Evolutionary conservation across 2,113 vertebrate species (phyloP), one percentile per base, ranked within the genome.

Genomic region (Pterocles gutturalis): DNA sequence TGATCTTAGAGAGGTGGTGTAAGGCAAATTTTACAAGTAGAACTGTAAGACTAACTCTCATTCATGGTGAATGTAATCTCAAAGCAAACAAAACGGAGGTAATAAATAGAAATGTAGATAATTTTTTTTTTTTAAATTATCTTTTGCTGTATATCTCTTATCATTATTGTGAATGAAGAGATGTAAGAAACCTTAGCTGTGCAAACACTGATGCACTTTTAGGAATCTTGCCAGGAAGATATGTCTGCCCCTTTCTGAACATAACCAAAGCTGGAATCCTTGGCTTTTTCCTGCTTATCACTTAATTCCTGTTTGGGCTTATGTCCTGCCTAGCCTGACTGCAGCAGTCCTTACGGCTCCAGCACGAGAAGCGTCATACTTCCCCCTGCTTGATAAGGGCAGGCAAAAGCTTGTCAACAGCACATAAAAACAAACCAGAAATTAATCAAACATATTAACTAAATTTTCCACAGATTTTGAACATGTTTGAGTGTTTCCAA

Each of bases 11-110:
- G 11, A 90, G 85, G 41, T 94, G 79, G 33, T 83, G 72, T 85
- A 92, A 92, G 85, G 79, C 43, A 85, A 90, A 93, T 93, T 85
- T 93, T 89, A 65, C 53, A 80, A 94, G 62, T 48, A 77, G 62
- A 93, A 69, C 58, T 72, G 53, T 12, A 57, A 58, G 11, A 79
- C 48, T 86, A 92, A 43, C 46, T 77, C 49, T 77, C 34, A 60
- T 28, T 88, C 17, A 14, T 24, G 24, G 24, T 62, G 9, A 81
- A 72, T 36, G 34, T 38, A 78, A 81, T 51, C 51, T 81, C 36
- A 78, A 87, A 49, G 34, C 8, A 86, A 83, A 89, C 9, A 78
- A 49, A 61, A 8, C 7, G 26, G 20, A 79, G 80, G 4, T 70
- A 81, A 57, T 51, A 80, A 48, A 41, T 17, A 81, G 6, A 65